Conservation (phyloP, 2,113 vertebrate genomes). For the Fulmarus glacialis region DNA sequence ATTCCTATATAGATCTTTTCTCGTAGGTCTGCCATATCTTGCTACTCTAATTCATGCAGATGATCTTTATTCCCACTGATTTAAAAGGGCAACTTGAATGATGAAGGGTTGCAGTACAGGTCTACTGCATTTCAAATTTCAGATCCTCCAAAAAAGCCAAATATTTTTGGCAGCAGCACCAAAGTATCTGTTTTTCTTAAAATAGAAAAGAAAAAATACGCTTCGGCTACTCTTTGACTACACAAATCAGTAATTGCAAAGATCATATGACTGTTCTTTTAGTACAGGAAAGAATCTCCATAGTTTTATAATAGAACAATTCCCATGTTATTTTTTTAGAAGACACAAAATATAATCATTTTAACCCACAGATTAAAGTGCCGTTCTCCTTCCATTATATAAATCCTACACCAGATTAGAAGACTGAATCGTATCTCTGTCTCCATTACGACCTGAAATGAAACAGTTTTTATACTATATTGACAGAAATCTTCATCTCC, state of each 20-base stretch:
- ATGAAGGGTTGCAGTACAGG: neutral
- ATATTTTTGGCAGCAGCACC: neutral
- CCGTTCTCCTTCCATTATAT: constrained; percentile 41
- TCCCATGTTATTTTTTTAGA: neutral
- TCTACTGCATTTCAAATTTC: neutral
- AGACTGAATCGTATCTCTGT: constrained; percentile 8
- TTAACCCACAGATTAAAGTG: constrained; percentile 18
- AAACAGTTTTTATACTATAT: constrained; percentile 39
- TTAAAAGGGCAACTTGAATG: neutral
- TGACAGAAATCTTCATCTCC: constrained; percentile 59
- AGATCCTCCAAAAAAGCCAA: rapidly evolving
- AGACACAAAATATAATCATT: constrained; percentile 25
- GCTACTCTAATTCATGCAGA: neutral
- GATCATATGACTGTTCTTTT: constrained; percentile 14
- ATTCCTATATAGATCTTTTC: neutral
- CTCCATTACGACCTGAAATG: constrained; percentile 31
- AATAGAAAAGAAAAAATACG: neutral
- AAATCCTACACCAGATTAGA: constrained; percentile 37
- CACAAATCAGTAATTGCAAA: constrained; percentile 30
- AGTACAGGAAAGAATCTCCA: neutral
- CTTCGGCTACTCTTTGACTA: neutral
- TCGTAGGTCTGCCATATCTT: neutral
- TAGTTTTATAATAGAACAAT: neutral
- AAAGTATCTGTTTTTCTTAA: neutral
- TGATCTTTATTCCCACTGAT: neutral